Conservation (phyloP, 2,113 vertebrate genomes). For the cattle (Bos taurus) region DNA sequence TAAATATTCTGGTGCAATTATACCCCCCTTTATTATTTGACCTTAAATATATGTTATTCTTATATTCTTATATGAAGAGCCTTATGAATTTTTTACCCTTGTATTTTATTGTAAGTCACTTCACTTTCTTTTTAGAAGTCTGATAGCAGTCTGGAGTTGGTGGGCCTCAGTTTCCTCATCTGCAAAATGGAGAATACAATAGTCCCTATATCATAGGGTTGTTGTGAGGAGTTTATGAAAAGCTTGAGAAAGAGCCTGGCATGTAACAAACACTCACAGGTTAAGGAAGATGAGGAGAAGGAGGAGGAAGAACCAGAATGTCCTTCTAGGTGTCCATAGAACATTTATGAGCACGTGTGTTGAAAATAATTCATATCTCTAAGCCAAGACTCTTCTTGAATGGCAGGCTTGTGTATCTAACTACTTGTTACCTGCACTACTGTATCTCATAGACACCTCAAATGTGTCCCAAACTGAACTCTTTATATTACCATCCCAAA, state of each 20-base stretch:
- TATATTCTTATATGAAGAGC: background rate
- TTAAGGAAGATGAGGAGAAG: background rate
- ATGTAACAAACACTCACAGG: background rate
- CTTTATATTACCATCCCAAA: background rate
- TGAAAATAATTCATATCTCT: background rate
- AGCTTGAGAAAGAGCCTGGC: background rate
- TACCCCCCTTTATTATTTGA: background rate
- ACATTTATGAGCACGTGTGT: background rate
- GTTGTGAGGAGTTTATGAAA: background rate
- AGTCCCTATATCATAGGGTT: background rate
- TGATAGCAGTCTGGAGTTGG: background rate
- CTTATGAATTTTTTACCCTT: background rate
- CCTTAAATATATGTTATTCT: background rate
- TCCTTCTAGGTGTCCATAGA: background rate
- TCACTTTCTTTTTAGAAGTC: background rate
- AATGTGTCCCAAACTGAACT: background rate
- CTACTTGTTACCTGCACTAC: background rate
- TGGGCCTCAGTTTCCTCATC: background rate
- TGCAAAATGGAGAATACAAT: background rate
- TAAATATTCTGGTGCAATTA: conserved; percentile 15
- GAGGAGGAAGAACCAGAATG: background rate
- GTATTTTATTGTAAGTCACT: background rate
- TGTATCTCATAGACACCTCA: background rate
- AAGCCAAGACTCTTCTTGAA: background rate
- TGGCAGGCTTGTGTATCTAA: background rate